These are phyloP conservation scores for Nymphalis polychloros DNA, from an alignment of 2,888 invertebrate genomes.

Conservation along the genomic window DNA sequence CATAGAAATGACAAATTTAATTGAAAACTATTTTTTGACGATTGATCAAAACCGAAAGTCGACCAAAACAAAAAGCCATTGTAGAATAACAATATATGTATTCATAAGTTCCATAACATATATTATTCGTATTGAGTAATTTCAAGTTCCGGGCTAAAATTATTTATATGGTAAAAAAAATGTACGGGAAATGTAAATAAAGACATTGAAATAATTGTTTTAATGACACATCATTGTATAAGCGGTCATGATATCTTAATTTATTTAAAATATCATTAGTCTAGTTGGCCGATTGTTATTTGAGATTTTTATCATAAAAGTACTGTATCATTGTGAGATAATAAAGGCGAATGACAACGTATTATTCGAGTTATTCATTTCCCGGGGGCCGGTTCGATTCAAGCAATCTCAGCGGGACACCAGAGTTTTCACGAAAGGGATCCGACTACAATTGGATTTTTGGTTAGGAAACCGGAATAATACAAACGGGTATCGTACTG, in stretches of 20 bases:
- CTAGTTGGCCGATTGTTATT: constrained; percentile 67
- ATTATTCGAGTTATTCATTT: constrained; percentile 79
- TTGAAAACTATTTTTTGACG: too few species aligned
- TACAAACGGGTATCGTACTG: constrained; percentile 79
- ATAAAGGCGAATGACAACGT: constrained; percentile 80
- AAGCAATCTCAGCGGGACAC: constrained; percentile 78
- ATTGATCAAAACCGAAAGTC: too few species aligned
- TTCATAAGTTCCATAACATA: neutral
- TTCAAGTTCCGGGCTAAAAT: constrained; percentile 23
- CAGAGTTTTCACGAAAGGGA: constrained; percentile 73
- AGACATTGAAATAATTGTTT: constrained; percentile 73
- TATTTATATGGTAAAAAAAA: constrained; percentile 53
- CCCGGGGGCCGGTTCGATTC: constrained; percentile 62
- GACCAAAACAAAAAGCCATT: too few species aligned
- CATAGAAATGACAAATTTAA: too few species aligned
- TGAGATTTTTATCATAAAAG: constrained; percentile 78
- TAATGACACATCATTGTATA: constrained; percentile 62
- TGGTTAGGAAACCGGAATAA: constrained; percentile 81
- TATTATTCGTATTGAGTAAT: constrained; percentile 20
- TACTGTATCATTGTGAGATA: constrained; percentile 80
- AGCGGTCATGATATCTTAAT: constrained; percentile 67
- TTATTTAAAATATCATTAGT: constrained; percentile 69
- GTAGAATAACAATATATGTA: neutral
- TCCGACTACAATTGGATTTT: constrained; percentile 79
- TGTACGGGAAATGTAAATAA: constrained; percentile 53